Conservation (phyloP, 2,888 invertebrate genomes). For the Oligia fasciuncula region DNA sequence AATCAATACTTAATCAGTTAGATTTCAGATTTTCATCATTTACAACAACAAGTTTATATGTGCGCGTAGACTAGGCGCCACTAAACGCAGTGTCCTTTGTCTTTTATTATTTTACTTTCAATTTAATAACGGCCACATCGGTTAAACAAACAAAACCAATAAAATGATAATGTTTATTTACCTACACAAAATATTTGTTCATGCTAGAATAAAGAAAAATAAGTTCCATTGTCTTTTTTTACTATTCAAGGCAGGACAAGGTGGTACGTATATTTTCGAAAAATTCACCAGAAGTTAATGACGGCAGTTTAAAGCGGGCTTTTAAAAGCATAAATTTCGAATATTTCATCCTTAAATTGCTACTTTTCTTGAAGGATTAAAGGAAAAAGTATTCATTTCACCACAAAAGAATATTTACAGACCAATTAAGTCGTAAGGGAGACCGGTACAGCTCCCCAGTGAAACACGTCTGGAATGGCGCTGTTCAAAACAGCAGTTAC, state of each 20-base stretch:
- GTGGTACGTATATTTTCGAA: constrained; percentile 33
- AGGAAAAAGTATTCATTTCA: constrained; percentile 41
- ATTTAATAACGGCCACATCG: constrained; percentile 27
- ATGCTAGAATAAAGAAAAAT: constrained; percentile 42
- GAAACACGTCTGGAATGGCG: constrained; percentile 33
- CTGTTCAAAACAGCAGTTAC: constrained; percentile 27
- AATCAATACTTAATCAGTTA: constrained; percentile 16
- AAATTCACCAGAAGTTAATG: constrained; percentile 50
- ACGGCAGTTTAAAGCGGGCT: constrained; percentile 22
- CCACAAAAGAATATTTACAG: constrained; percentile 52
- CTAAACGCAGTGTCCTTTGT: constrained; percentile 32
- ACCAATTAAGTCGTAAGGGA: constrained; percentile 54
- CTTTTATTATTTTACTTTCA: constrained; percentile 25
- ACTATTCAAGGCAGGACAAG: constrained; percentile 29
- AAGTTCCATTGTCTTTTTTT: constrained; percentile 42
- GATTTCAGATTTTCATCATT: constrained; percentile 14
- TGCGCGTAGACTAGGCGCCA: neutral
- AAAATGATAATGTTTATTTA: constrained; percentile 40
- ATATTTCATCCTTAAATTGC: constrained; percentile 48
- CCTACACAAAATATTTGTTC: constrained; percentile 32
- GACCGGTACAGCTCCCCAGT: constrained; percentile 32
- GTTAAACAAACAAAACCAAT: constrained; percentile 24
- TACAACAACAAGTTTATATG: constrained; percentile 14
- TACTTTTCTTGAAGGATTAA: constrained; percentile 50
- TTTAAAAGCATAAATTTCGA: constrained; percentile 40